A percentile compares a stretch with the other conserved stretches of the same genome.
Evolutionary conservation across 2,797 vertebrate species (phyloP).

Genomic region (Valencia hispanica): DNA sequence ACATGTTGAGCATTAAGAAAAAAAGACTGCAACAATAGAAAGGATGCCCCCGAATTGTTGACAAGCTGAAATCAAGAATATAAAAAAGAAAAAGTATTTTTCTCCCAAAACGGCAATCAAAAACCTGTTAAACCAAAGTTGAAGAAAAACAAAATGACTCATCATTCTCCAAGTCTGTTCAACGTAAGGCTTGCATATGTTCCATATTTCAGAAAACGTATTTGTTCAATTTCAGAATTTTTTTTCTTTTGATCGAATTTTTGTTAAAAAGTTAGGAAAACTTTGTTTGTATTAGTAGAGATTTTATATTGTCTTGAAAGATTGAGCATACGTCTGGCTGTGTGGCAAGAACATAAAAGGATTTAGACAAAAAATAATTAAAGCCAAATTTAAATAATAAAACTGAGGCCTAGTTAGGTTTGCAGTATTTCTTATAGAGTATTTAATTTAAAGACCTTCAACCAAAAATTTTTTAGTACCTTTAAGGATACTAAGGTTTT

Average conservation of each 20-base stretch:
- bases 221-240: background rate
- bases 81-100: background rate
- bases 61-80: conserved; percentile 2
- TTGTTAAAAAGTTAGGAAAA: background rate
- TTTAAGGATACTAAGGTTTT: background rate
- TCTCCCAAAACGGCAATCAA: background rate
- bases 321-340: background rate
- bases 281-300: background rate
- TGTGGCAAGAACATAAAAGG: background rate
- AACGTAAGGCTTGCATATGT: background rate
- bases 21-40: background rate
- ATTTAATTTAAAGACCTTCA: background rate
- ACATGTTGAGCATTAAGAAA: background rate
- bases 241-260: background rate
- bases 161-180: background rate
- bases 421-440: background rate
- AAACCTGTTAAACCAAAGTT: background rate
- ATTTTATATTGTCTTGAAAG: background rate
- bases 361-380: background rate
- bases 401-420: background rate
- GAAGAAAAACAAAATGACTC: background rate
- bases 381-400: background rate
- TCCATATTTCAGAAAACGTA: background rate
- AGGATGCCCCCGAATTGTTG: background rate
- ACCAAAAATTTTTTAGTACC: too few relatives aligned